Evolutionary conservation across 2,113 vertebrate species (phyloP).

Genomic region (Paramormyrops kingsleyae): DNA sequence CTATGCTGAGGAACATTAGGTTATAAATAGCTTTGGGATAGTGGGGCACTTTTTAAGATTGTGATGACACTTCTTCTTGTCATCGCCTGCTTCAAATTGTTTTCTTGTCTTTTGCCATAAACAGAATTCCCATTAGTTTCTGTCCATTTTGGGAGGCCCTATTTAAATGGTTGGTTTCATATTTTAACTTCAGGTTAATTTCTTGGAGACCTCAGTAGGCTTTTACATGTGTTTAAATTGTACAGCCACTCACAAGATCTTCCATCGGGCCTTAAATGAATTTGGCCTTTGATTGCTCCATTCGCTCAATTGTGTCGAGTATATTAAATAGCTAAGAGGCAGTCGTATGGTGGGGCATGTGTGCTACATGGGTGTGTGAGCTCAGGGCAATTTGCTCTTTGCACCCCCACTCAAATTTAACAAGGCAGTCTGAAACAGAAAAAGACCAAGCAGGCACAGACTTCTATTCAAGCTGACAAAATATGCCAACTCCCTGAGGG

Average conservation of each 20-base stretch:
- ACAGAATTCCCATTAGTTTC: neutral
- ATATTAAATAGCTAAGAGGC: neutral
- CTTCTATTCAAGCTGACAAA: neutral
- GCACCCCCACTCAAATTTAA: constrained; percentile 13
- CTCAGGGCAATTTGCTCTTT: constrained; percentile 4
- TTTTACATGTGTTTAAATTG: neutral
- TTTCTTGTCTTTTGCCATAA: neutral
- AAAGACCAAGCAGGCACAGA: neutral
- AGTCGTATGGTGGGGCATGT: neutral
- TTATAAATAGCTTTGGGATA: constrained; percentile 21
- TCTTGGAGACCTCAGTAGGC: neutral
- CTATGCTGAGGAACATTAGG: constrained; percentile 1
- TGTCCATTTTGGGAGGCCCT: neutral
- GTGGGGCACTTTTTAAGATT: constrained; percentile 18
- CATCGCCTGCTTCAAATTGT: constrained; percentile 7
- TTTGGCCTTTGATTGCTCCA: neutral
- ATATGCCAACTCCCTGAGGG: neutral
- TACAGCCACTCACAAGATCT: neutral
- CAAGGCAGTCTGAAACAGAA: constrained; percentile 6
- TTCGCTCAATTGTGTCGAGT: neutral
- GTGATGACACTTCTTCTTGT: constrained; percentile 21
- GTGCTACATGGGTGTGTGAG: neutral
- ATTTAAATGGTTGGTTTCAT: neutral
- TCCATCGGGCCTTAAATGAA: neutral
- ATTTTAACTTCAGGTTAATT: neutral